Evolutionary conservation across 2,888 invertebrate species (phyloP), one percentile per base, ranked within the genome.

Genomic region (Cremastinae sp.): DNA sequence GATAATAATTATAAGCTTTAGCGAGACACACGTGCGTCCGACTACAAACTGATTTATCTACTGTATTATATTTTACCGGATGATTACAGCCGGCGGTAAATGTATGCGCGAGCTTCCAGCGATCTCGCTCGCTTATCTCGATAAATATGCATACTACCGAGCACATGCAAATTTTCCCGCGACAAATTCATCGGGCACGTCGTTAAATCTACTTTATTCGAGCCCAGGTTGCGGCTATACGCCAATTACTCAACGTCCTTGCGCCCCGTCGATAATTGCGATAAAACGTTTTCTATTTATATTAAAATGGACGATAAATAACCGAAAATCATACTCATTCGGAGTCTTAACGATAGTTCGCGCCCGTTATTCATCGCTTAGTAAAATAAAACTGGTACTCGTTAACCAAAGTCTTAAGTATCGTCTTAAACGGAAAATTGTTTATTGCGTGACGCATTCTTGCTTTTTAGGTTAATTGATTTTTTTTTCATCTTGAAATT

Each of bases 1-100:
- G 77, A 77, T 77, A 68, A 74, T 74, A 74, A 77, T 77, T 74
- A 74, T 74, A 35, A 16, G 39, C 37, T 45, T 28, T 49, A 45
- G 37, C 28, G 14, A 58, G 20, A 35, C 37, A 22, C 45, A 35
- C 37, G 64, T 37, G 18, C 49, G 12, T 18, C 22, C 16, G 55
- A 18, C 39, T 18, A 14, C 53, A 8, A 35, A 16, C 43, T 64
- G 74, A 74, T 74, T 74, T 74, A 74, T 74, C 56, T 49, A 55
- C 37, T 47, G 37, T 14, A 37, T 37, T 62, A 58, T 58, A 58
- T 53, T 53, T n/a, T 28, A 58, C 69, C 18, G 64, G 64, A 69
- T 64, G 64, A 74, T 69, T 58, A 69, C 51, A 28, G 28, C 28
- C 28, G 28, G 41, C 7, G 41, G 69, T 64, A 56, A 62, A 64